Conservation (phyloP, 2,888 invertebrate species). For the Apodemia zela region DNA sequence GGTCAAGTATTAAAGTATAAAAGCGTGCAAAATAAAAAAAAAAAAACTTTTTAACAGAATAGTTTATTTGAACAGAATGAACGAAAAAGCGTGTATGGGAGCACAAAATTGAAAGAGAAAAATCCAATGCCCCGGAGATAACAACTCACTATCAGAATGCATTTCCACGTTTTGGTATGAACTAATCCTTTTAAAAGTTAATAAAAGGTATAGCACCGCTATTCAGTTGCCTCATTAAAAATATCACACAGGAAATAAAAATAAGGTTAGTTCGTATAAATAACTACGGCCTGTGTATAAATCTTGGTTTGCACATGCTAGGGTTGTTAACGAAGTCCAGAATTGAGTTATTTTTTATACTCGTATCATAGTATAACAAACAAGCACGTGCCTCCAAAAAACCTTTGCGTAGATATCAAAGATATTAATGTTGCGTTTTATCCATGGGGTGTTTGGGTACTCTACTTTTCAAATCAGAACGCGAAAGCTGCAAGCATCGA, state of each 20-base stretch:
- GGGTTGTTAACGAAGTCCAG: slow-evolving; percentile 44
- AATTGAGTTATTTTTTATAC: not conserved
- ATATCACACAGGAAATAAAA: slow-evolving; percentile 77
- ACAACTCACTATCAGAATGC: slow-evolving; percentile 41
- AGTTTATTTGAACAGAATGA: not conserved
- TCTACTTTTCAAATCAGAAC: no score
- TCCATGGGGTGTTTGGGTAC: no score
- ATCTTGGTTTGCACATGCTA: slow-evolving; percentile 67
- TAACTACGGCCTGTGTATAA: slow-evolving; percentile 68
- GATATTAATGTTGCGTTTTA: no score
- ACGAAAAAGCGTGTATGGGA: slow-evolving; percentile 5
- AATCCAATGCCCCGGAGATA: slow-evolving; percentile 27
- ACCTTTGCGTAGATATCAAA: not conserved
- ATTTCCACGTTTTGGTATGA: slow-evolving; percentile 45
- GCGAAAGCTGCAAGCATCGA: no score
- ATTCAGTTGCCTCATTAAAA: slow-evolving; percentile 76
- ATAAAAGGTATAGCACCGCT: slow-evolving; percentile 64
- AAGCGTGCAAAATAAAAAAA: not conserved
- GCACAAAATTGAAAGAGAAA: slow-evolving; percentile 3
- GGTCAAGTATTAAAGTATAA: not conserved
- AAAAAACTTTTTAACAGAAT: not conserved
- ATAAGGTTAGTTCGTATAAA: slow-evolving; percentile 68
- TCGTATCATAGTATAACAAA: not conserved
- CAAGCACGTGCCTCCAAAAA: no score
- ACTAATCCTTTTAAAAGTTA: slow-evolving; percentile 64